Evolutionary conservation across 2,888 invertebrate genomes (phyloP).

Genomic region (Liopterus haemorrhoidalis): DNA sequence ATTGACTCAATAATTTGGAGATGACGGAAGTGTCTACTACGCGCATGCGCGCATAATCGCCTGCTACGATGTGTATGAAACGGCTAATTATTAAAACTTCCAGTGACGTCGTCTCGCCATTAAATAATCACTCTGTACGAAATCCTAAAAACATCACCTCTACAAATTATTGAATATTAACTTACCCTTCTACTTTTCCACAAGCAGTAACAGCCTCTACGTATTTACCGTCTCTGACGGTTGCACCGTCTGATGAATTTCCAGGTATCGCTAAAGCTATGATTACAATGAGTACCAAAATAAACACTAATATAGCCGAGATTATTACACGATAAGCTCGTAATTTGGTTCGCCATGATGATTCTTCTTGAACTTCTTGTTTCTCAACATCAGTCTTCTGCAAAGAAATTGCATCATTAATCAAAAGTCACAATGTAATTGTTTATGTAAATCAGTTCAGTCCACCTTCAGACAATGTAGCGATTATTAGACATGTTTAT

Average conservation of each 20-base stretch:
- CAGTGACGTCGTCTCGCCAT: too few relatives aligned
- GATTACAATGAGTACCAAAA: slow-evolving; percentile 58
- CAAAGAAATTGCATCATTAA: slow-evolving; percentile 37
- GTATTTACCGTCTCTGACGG: slow-evolving; percentile 65
- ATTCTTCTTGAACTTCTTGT: slow-evolving; percentile 46
- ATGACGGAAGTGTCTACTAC: too few relatives aligned
- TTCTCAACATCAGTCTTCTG: slow-evolving; percentile 52
- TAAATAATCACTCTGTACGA: neutral
- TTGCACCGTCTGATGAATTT: slow-evolving; percentile 51
- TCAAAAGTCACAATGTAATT: too few relatives aligned
- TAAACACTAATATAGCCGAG: slow-evolving; percentile 54
- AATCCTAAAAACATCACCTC: neutral
- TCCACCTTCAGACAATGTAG: too few relatives aligned
- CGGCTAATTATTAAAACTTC: too few relatives aligned
- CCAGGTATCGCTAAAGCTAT: slow-evolving; percentile 58
- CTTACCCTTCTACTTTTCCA: slow-evolving; percentile 71
- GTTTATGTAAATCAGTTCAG: too few relatives aligned
- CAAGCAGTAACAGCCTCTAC: slow-evolving; percentile 70
- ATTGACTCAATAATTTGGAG: too few relatives aligned
- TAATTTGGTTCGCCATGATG: slow-evolving; percentile 54
- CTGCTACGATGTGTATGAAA: too few relatives aligned
- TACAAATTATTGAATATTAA: neutral
- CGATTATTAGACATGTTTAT: too few relatives aligned
- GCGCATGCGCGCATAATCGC: too few relatives aligned
- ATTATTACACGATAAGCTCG: slow-evolving; percentile 62